Evolutionary conservation across 2,113 vertebrate species (phyloP).

Genomic region (Oostethus manadensis): DNA sequence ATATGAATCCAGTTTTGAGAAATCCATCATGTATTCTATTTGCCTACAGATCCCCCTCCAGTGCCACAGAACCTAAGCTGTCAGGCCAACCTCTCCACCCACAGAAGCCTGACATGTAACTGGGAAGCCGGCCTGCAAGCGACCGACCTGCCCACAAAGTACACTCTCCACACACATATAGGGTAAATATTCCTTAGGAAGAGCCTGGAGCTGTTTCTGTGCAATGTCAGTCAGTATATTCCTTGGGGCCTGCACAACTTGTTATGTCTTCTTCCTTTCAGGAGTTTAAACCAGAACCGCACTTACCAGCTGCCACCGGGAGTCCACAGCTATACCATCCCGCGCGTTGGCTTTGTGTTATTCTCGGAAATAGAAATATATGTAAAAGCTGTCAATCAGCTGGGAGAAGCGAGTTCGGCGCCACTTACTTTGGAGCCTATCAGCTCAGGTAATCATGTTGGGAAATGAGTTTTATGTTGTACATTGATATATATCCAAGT

Average conservation of each 20-base stretch:
- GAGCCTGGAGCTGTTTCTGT: background rate
- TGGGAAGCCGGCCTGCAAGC: conserved; percentile 73
- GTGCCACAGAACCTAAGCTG: conserved; percentile 81
- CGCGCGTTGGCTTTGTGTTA: conserved; percentile 64
- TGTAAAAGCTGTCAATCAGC: conserved; percentile 75
- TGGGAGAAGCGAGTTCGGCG: conserved; percentile 71
- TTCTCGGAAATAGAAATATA: conserved; percentile 74
- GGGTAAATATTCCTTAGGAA: conserved; percentile 18
- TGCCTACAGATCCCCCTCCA: conserved; percentile 73
- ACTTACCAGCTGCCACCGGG: conserved; percentile 36
- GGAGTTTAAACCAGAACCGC: conserved; percentile 18
- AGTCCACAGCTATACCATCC: conserved; percentile 65
- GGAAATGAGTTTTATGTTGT: too few relatives aligned
- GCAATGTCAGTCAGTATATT: background rate
- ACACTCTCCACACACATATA: conserved; percentile 66
- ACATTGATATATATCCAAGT: too few relatives aligned
- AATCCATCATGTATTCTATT: background rate
- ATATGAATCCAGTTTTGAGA: background rate
- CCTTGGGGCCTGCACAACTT: background rate
- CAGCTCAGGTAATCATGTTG: conserved; percentile 63
- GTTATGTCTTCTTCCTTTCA: conserved; percentile 25
- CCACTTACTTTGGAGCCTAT: conserved; percentile 72
- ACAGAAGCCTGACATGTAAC: conserved; percentile 69
- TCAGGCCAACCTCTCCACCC: conserved; percentile 67
- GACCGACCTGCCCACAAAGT: conserved; percentile 66